Percentiles rank a stretch among this genome's conserved stretches.
These are phyloP conservation scores for Trichechus manatus DNA, from an alignment of 2,113 vertebrate genomes.

Conservation along the genomic window DNA sequence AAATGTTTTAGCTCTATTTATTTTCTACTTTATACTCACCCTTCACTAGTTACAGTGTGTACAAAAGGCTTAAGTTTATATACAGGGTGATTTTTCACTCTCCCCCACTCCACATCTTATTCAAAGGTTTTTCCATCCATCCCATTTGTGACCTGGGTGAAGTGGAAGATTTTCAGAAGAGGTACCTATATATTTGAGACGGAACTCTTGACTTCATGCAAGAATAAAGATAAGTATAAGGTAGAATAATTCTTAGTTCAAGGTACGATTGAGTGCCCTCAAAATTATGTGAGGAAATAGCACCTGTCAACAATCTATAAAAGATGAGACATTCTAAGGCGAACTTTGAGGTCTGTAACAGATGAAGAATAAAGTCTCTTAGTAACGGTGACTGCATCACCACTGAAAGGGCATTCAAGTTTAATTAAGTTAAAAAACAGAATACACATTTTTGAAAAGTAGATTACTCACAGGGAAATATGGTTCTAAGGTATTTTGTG, in stretches of 20 bases:
- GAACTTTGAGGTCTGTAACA: too few species aligned
- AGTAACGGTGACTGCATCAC: not conserved
- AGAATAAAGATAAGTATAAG: not conserved
- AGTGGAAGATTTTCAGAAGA: not conserved
- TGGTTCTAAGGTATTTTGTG: not conserved
- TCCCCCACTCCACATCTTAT: constrained; percentile 47
- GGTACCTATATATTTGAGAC: not conserved
- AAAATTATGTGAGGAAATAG: not conserved
- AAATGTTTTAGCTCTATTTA: constrained; percentile 87
- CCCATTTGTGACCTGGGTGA: constrained; percentile 71
- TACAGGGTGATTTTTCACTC: constrained; percentile 72
- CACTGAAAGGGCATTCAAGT: too few species aligned
- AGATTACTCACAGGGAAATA: not conserved
- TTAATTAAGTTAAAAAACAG: not conserved
- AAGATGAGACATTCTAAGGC: not conserved
- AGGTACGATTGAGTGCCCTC: not conserved
- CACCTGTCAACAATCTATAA: not conserved
- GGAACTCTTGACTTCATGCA: not conserved
- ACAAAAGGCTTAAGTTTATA: constrained; percentile 78
- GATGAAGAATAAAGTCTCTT: too few species aligned
- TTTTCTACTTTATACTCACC: constrained; percentile 86
- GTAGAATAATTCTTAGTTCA: not conserved
- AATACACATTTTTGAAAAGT: not conserved
- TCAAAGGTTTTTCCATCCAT: constrained; percentile 77
- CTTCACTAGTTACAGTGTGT: constrained; percentile 81